Evolutionary conservation across 2,797 vertebrate genomes (phyloP), one percentile per base, ranked within the genome.

Genomic region (Dipus sagitta): DNA sequence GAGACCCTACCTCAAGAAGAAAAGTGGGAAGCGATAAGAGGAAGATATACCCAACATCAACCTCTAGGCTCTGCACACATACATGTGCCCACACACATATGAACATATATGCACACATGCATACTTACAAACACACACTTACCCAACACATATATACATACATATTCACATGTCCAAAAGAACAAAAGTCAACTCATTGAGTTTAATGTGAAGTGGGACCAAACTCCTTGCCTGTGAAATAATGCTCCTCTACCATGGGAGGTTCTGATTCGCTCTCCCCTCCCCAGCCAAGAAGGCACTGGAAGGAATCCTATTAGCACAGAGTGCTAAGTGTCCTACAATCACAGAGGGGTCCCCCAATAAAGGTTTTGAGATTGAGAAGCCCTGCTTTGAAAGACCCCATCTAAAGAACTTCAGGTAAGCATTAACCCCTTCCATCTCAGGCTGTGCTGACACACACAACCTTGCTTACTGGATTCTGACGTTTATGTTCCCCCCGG

Each of bases 401-500:
- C 24, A 4, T 32, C 32, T n/a, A 26, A 62, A 78, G 75, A 90
- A 30, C 58, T 38, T 72, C 21, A 30, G 42, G 58, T 47, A 17
- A 67, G 86, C 34, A 74, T 91, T 75, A 34, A 88, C 92, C 81
- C 94, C 79, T 84, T 52, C 85, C 85, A 74, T 9, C 26, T 62
- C 68, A 88, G 90, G 64, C 77, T 93, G 84, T 93, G 74, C 89
- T 6, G 75, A 76, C 87, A 92, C 86, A 14, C 38, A 74, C 62
- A 23, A 30, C 72, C 80, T 93, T 88, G 81, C 92, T 94, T 94
- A 84, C 78, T 77, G 60, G 71, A 65, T 91, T 83, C 0, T 1
- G 91, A 95, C 75, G 92, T 95, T 95, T 88, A 90, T 32, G 86
- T 83, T 88, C 94, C 11, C 38, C 38, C 3, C 3, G 47, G 47